A percentile compares a stretch with the other conserved stretches of the same genome.
phyloP scores from a whole-genome alignment of 1,140 invertebrate species.

The Euura saliciscinereae region DNA sequence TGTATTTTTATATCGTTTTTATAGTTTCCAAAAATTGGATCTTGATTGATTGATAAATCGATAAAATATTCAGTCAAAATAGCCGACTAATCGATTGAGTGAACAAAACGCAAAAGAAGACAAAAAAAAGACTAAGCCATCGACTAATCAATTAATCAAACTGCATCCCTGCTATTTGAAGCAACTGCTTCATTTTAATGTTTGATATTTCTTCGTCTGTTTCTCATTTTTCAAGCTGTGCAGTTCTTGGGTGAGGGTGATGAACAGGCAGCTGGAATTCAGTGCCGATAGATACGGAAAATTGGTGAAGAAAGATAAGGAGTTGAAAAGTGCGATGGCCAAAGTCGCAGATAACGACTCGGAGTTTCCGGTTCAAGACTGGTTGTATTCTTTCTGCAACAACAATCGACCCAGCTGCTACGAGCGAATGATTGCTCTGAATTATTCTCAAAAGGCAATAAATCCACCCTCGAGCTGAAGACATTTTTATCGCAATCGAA shows the following conservation, averaged over 20 bases:
- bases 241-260: background rate
- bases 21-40: too few species aligned
- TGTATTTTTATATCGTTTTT: too few species aligned
- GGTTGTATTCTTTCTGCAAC: background rate
- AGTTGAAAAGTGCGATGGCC: background rate
- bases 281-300: background rate
- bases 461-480: too few species aligned
- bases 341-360: background rate
- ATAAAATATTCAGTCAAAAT: too few species aligned
- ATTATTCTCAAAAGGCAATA: too few species aligned
- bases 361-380: background rate
- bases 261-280: background rate
- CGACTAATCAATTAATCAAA: background rate
- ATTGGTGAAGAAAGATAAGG: background rate
- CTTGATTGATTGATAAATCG: too few species aligned
- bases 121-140: too few species aligned
- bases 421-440: background rate
- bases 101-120: too few species aligned
- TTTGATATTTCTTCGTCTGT: background rate
- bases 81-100: too few species aligned
- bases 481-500: too few species aligned
- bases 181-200: background rate
- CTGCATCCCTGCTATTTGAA: slow-evolving; percentile 6
- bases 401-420: background rate
- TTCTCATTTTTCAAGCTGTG: background rate